Base-by-base conservation (phyloP, 2,888 invertebrate species). In the Agrotis puta region DNA sequence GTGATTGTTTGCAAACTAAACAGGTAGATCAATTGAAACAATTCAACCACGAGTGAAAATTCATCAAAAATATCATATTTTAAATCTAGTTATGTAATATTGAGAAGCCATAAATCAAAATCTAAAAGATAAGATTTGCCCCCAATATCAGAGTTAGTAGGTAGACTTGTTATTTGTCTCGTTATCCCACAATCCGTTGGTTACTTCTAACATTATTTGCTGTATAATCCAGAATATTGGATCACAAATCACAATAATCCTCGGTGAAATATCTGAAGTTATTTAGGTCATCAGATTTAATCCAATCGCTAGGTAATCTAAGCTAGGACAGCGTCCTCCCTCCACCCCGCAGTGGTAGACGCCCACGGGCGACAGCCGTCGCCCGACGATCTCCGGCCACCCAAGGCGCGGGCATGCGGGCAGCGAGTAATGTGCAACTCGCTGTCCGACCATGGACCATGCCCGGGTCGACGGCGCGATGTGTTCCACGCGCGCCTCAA, bases 31-130 rank as follows among this genome's bases (percentile, higher is more conserved):
- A 27, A 27, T 27, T n/a, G n/a, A n/a, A 27, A 27, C 5, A 27
- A 27, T 27, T 27, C 27, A 27, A 27, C 27, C 3, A 27, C 5
- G 5, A 27, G 5, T 6, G 3, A 27, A n/a, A 27, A 64, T 24
- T 3, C 7, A 27, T 27, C 2, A 59, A 18, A 6, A 16, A 45
- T 43, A 2, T n/a, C n/a, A n/a, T n/a, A n/a, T n/a, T 3, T 39
- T 39, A 27, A 5, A 27, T 0, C 5, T n/a, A 43, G 16, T 13
- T 50, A 33, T 11, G 11, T 33, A 14, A 6, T 54, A 65, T 5
- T 16, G 20, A 1, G 7, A 70, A 47, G 33, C 22, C 58, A 51
- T 16, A 45, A 45, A 70, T 33, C 22, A 45, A 70, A 51, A 70
- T 43, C 11, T 16, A 11, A 14, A 58, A 57, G 22, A 58, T 58